phyloP scores from a whole-genome alignment of 2,113 vertebrate species.

The Scartelaos histophorus region DNA sequence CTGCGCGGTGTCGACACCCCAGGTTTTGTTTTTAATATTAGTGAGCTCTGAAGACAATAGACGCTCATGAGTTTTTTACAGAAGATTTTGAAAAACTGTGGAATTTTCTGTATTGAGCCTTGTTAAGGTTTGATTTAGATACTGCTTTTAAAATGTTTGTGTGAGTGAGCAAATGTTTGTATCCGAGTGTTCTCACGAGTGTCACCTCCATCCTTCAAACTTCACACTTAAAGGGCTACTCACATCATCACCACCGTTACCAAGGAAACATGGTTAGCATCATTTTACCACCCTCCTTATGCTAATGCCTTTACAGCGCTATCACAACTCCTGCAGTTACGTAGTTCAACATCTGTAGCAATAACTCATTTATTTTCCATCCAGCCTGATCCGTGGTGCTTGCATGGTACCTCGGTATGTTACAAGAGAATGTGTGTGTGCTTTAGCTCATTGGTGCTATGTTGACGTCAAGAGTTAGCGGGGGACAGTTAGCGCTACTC shows the following conservation, averaged over 20 bases:
- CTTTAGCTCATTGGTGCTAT: conserved; percentile 36
- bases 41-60: conserved; percentile 43
- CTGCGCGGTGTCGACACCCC: conserved; percentile 71
- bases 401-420: conserved; percentile 49
- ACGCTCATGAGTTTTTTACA: conserved; percentile 65
- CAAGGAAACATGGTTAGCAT: conserved; percentile 18
- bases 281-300: conserved; percentile 16
- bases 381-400: conserved; percentile 36
- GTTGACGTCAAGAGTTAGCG: conserved; percentile 25
- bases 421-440: conserved; percentile 26
- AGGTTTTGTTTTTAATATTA: conserved; percentile 69
- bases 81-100: conserved; percentile 56
- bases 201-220: conserved; percentile 32
- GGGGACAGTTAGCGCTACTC: conserved; percentile 32
- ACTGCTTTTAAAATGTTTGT: conserved; percentile 50
- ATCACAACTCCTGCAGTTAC: conserved; percentile 29
- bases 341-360: conserved; percentile 33
- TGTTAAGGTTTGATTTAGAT: conserved; percentile 56
- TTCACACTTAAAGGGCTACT: conserved; percentile 70
- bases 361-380: conserved; percentile 39
- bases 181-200: conserved; percentile 48
- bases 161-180: conserved; percentile 62
- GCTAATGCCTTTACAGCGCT: conserved; percentile 33
- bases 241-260: conserved; percentile 43
- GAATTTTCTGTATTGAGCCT: conserved; percentile 53